Evolutionary conservation across 2,113 vertebrate species (phyloP), one percentile per base, ranked within the genome.

Genomic region (Melanostigma gelatinosum): DNA sequence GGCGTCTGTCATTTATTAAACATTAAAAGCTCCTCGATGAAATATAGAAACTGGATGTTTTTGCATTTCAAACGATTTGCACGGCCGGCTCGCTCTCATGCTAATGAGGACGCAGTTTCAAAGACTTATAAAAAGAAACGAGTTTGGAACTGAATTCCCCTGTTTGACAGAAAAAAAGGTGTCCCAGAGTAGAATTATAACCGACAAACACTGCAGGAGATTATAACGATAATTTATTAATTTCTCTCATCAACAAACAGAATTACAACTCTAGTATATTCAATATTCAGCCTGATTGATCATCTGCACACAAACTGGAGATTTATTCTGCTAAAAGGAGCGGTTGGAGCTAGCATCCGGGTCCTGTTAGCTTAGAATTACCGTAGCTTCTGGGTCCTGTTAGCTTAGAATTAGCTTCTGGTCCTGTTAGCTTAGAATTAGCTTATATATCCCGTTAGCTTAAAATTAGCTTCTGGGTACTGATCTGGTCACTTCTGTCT

Each of bases 11-110:
- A 97, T 98, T 97, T 97, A 97, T 98, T 97, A 98, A 98, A 97
- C 97, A 98, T 97, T 96, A 97, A 97, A 97, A 95, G 96, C 95
- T 97, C 95, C 97, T 97, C 97, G 96, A 98, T 98, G 96, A 98
- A 98, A 97, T 97, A 97, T 97, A 98, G 96, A 97, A 97, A 97
- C 96, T 95, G 97, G 96, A 97, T 96, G 97, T 97, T 97, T 91
- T 97, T 97, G 96, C 95, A 96, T 97, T 97, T 97, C 97, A 97
- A 97, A 98, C 82, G 96, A 96, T 97, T 97, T 97, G 97, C 97
- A 95, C 94, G 97, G 96, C 96, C 95, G 94, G 96, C 96, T 95
- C 94, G 96, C 96, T 96, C 95, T 95, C 96, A 97, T 97, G 96
- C 96, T 97, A 98, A 97, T 97, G 95, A 97, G 96, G 95, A 15